These are phyloP conservation scores for Idaea dimidiata DNA, from an alignment of 2,888 invertebrate genomes.

Conservation along the genomic window DNA sequence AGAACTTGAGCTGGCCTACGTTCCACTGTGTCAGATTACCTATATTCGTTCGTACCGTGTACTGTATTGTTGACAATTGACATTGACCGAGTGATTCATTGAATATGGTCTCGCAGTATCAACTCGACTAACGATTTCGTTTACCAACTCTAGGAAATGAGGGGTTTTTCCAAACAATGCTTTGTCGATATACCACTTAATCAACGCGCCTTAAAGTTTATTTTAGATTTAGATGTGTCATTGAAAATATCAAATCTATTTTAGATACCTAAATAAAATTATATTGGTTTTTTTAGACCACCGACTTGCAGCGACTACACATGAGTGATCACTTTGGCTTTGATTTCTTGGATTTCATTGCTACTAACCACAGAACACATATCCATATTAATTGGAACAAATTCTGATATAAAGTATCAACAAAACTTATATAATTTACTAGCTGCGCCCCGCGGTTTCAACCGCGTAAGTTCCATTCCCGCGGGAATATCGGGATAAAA, in stretches of 20 bases:
- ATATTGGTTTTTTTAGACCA: too few relatives aligned
- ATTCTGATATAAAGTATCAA: too few relatives aligned
- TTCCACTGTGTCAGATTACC: constrained; percentile 8
- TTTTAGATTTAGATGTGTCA: neutral
- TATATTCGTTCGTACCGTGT: constrained; percentile 37
- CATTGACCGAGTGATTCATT: constrained; percentile 68
- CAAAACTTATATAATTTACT: too few relatives aligned
- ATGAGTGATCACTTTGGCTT: too few relatives aligned
- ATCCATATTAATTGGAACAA: too few relatives aligned
- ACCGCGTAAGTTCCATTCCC: too few relatives aligned
- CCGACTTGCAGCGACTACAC: too few relatives aligned
- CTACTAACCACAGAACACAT: too few relatives aligned
- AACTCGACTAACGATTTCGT: constrained; percentile 32
- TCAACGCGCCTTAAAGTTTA: neutral
- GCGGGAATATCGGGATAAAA: too few relatives aligned
- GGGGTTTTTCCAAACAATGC: constrained; percentile 35
- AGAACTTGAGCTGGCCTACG: neutral
- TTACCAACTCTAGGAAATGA: constrained; percentile 37
- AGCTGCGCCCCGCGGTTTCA: too few relatives aligned
- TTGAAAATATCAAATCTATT: neutral
- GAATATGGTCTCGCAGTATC: constrained; percentile 30
- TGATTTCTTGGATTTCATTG: too few relatives aligned
- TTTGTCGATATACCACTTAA: constrained; percentile 18
- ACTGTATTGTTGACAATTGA: constrained; percentile 44
- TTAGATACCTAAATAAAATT: too few relatives aligned